Percentiles rank a stretch among this genome's conserved stretches.
phyloP scores from a whole-genome alignment of 2,797 vertebrate species.

The Melanogrammus aeglefinus region DNA sequence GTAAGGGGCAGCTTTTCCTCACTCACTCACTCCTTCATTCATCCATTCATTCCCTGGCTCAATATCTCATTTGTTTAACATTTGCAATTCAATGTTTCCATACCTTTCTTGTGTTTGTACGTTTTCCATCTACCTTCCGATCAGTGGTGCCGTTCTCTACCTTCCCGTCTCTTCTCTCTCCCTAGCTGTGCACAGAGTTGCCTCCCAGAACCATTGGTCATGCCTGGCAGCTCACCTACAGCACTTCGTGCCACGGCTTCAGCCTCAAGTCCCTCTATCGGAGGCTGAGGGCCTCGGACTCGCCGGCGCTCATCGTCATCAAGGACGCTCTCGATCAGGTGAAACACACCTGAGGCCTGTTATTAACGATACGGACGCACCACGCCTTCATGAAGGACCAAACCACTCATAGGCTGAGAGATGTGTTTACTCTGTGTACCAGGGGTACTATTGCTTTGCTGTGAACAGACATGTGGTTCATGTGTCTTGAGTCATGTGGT shows the following conservation, averaged over 20 bases:
- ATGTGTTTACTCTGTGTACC: neutral
- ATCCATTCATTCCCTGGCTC: neutral
- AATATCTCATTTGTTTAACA: neutral
- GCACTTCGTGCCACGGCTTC: constrained; percentile 71
- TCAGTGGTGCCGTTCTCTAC: neutral
- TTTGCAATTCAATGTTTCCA: neutral
- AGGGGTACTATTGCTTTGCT: neutral
- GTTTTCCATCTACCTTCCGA: neutral
- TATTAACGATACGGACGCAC: neutral
- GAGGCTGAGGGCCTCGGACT: constrained; percentile 68
- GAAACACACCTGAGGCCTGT: neutral
- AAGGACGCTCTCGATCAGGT: constrained; percentile 77
- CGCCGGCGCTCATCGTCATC: constrained; percentile 73
- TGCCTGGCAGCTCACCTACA: constrained; percentile 73
- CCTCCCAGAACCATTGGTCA: constrained; percentile 72
- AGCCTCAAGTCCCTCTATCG: constrained; percentile 81
- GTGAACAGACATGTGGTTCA: neutral
- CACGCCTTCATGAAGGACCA: neutral
- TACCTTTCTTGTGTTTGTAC: neutral
- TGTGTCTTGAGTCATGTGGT: neutral
- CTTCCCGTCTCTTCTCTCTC: constrained; percentile 5
- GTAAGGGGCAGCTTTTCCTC: constrained; percentile 48
- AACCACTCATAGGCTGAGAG: neutral
- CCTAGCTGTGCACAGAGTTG: constrained; percentile 72
- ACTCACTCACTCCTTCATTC: neutral